Percentiles rank a stretch among this genome's conserved stretches.
Conservation (phyloP, 1,140 invertebrate genomes). For the Eubasilissa regina region DNA sequence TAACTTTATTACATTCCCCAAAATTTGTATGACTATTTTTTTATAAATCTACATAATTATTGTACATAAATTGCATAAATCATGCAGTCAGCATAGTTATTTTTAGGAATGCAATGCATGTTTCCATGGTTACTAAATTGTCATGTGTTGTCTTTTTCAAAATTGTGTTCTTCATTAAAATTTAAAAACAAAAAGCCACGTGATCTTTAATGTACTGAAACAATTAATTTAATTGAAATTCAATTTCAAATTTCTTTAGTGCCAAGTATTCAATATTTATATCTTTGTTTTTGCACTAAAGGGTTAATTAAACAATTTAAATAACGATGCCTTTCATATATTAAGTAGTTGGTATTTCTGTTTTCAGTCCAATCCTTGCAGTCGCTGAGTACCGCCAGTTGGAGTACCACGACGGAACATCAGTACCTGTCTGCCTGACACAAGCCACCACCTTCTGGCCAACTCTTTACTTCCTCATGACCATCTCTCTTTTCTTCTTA, state of each 20-base stretch:
- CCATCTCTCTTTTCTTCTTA: constrained; percentile 83
- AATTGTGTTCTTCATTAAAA: background rate
- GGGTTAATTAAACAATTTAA: background rate
- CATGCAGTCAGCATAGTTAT: too few relatives aligned
- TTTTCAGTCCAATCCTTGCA: constrained; percentile 77
- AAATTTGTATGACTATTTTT: too few relatives aligned
- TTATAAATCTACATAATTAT: too few relatives aligned
- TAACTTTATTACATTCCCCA: too few relatives aligned
- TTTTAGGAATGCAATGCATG: too few relatives aligned
- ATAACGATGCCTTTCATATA: background rate
- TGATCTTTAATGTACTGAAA: background rate
- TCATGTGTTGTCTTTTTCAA: too few relatives aligned
- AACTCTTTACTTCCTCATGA: constrained; percentile 81
- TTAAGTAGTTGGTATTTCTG: constrained; percentile 43
- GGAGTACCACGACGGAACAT: constrained; percentile 70
- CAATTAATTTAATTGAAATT: background rate
- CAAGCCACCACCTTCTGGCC: constrained; percentile 79
- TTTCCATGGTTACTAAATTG: too few relatives aligned
- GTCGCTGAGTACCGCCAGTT: constrained; percentile 76
- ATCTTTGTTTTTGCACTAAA: background rate
- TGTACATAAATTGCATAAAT: too few relatives aligned
- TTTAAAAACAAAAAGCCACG: constrained; percentile 18
- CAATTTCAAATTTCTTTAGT: too few relatives aligned
- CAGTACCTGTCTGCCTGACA: constrained; percentile 78
- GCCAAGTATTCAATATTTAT: background rate